Base-by-base conservation (phyloP, 2,113 vertebrate genomes). In the Mastomys coucha region DNA sequence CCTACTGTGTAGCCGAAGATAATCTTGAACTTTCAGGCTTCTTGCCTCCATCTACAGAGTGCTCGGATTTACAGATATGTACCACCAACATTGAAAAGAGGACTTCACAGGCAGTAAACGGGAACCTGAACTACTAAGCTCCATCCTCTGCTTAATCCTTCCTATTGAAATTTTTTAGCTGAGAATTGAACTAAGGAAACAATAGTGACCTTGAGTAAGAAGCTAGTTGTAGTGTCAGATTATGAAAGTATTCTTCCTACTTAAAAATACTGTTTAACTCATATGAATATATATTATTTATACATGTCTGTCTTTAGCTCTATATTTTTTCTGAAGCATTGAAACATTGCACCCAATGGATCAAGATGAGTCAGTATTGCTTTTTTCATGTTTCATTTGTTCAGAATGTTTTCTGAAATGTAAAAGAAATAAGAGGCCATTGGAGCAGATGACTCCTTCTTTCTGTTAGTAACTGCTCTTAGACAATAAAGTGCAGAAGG, bases 361-460 rank as follows among this genome's bases (percentile, higher is more conserved):
- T 31, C 65, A 51, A 56, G 14, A 75, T 87, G n/a, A 87, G 14
- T 86, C n/a, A 89, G 36, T 39, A 67, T 33, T 28, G 2, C 78
- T 84, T 95, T 77, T 24, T 72, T 91, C 72, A 77, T 72, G 33
- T 78, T 51, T 90, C 39, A 86, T 82, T 56, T 67, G 22, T 63
- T 93, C 36, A 69, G 39, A 82, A 56, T 70, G 84, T 70, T 84
- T 95, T 95, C 36, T 45, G 28, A 69, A 87, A 31, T 78, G 49
- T 28, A 84, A 88, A 88, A 76, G 45, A 87, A 93, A 93, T 49
- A 72, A 28, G 60, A 60, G 49, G 75, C 16, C n/a, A n/a, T 89
- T n/a, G 36, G 24, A 39, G 22, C 31, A 89, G 26, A 33, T 90
- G 69, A 53, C 12, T 81, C 65, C 90, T 89, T 6, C 49, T 97